Evolutionary conservation across 2,113 vertebrate genomes (phyloP).

Genomic region (Eulemur macaco): DNA sequence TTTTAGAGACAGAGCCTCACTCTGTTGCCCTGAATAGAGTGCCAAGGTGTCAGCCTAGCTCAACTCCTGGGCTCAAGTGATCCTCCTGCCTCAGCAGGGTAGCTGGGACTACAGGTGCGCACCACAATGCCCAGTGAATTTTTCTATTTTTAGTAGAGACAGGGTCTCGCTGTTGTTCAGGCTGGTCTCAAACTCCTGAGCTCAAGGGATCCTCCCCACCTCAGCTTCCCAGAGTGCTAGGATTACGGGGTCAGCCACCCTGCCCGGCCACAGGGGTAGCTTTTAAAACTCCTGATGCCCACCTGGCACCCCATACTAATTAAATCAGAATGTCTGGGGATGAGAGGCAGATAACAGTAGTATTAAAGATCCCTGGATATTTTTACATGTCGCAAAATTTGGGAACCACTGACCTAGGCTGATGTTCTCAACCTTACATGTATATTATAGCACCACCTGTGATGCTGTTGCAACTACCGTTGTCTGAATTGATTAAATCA

Average conservation of each 20-base stretch:
- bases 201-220: too few relatives aligned
- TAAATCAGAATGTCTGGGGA: not conserved
- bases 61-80: too few relatives aligned
- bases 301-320: accelerated
- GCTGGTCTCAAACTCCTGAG: too few relatives aligned
- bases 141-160: too few relatives aligned
- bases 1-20: not conserved
- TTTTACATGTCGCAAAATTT: not conserved
- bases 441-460: not conserved
- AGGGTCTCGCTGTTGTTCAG: too few relatives aligned
- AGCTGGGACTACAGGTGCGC: too few relatives aligned
- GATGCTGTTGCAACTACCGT: not conserved
- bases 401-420: not conserved
- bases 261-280: not conserved
- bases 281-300: not conserved
- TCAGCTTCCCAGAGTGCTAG: too few relatives aligned
- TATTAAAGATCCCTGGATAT: not conserved
- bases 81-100: too few relatives aligned
- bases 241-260: too few relatives aligned
- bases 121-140: too few relatives aligned
- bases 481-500: not conserved
- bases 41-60: too few relatives aligned
- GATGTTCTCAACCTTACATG: not conserved
- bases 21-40: too few relatives aligned
- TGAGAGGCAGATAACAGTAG: not conserved